Base-by-base conservation (phyloP, 2,888 invertebrate species). In the Merodon equestris region DNA sequence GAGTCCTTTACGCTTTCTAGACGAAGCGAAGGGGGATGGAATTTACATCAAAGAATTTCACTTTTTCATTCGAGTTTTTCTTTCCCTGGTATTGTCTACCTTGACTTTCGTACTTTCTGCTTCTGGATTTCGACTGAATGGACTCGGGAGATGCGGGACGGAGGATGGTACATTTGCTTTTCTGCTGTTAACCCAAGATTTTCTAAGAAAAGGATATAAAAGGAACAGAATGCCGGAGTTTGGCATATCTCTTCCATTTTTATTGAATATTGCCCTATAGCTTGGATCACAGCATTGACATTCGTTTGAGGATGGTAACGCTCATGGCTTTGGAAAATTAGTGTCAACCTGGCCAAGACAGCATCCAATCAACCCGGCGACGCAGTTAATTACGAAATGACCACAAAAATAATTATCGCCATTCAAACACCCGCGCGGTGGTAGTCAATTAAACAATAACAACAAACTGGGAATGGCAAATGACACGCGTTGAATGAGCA, bases 21-120 rank as follows among this genome's bases (percentile, higher is more conserved):
- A 27, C 2, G 27, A n/a, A 56, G 36, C 45, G 50, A 51, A 10
- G 44, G 66, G 53, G 61, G 58, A 54, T 34, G 50, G 45, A 66
- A 60, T 60, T 66, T 56, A 53, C 50, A 60, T 66, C 58, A 66
- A 45, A 61, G 56, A 67, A 61, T 66, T 77, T 60, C 61, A 44
- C 47, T 45, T 57, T 66, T 67, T 17, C 61, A 66, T 66, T 76
- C 58, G 56, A 76, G 54, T 60, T 50, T 60, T 54, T 61, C 47
- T 14, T 48, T 15, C 19, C 53, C 15, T 53, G 27, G 36, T 36
- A 57, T 15, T 18, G 1, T 64, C 18, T 53, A 27, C 56, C 48
- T 56, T 54, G 60, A 36, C 61, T 66, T 27, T 47, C 18, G 47
- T 40, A n/a, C 27, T 27, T 27, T 56, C n/a, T 42, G 2, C 40